Evolutionary conservation across 2,797 vertebrate genomes (phyloP), one percentile per base, ranked within the genome.

Genomic region (Silurus lanzhouensis): DNA sequence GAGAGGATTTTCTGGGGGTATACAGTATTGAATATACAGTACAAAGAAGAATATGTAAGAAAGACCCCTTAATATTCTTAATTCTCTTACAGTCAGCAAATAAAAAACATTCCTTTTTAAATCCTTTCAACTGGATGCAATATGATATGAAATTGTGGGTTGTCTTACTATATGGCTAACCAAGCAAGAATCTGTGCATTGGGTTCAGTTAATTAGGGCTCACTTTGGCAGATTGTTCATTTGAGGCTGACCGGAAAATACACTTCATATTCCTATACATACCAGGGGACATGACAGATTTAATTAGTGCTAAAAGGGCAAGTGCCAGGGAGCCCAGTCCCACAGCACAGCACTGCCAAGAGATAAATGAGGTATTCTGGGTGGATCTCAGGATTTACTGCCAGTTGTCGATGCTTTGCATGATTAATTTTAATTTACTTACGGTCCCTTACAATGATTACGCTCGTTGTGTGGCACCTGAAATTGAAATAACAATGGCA

Each of bases 251-350:
- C 84, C 88, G 83, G 87, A 90, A 90, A 89, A 87, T 82, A 87
- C 83, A 88, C 87, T 90, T 83, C 66, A 83, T 79, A 63, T 79
- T 86, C 84, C 81, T 88, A 84, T 79, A 79, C 77, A 86, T 87
- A 84, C 85, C 91, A 84, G 88, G 85, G 91, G 86, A 90, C 86
- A 88, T 91, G 86, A 85, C 86, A 86, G 88, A 89, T 89, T 89
- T 84, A 89, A 89, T 89, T 84, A 89, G 87, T 70, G 83, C 82
- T 90, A 83, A 88, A 86, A 86, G 68, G 86, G 81, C 87, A 79
- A 78, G 57, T 79, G 89, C 72, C 88, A 66, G 63, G 84, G 58
- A 86, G 81, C 38, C 27, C 10, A 57, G 79, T 83, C 88, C 78
- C 81, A 25, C 25, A 84, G 77, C 86, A 63, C 72, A 27, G 44